Base-by-base conservation (phyloP, 2,797 vertebrate genomes). In the Rhinatrema bivittatum region DNA sequence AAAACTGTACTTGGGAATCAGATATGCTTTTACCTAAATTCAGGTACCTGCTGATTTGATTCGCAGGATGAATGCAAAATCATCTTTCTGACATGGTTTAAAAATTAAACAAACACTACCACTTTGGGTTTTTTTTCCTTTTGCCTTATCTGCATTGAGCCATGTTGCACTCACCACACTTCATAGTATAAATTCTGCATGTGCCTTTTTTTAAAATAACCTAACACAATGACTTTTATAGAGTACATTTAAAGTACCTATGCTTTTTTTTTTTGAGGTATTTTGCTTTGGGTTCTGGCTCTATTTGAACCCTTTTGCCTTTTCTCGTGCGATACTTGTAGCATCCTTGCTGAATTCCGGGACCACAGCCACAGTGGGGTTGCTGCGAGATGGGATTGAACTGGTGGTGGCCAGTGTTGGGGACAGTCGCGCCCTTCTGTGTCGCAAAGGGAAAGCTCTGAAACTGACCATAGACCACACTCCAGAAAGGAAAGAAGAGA, bases 401-500 rank as follows among this genome's bases (percentile, higher is more conserved):
- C 80, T 99, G 74, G 93, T 97, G 52, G 89, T 98, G 55, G 96
- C 68, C 62, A 98, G 94, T 16, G 94, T 96, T 46, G 96, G 96
- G 5, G 96, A 99, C 68, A 99, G 96, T 52, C 89, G 91, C 1
- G 96, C 93, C 37, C 87, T 98, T 80, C 71, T 99, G 52, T 93
- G 94, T 68, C 89, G 94, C 47, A 97, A 88, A 60, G 91, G 92
- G 67, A 97, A 97, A 62, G 87, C 87, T 25, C 32, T 90, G 40
- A 98, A 93, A 60, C 86, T 99, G 56, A 99, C 96, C 16, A 80
- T 64, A 22, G 96, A 99, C 71, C 96, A 99, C 56, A 97, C 93
- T 10, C 94, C 95, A 4, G 94, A 98, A 35, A 90, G 96, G 50
- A 97, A 94, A 63, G 95, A 97, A 7, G 96, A 99, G 63, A 98